phyloP scores from a whole-genome alignment of 2,888 invertebrate genomes.

The Oxyscelio sp. region DNA sequence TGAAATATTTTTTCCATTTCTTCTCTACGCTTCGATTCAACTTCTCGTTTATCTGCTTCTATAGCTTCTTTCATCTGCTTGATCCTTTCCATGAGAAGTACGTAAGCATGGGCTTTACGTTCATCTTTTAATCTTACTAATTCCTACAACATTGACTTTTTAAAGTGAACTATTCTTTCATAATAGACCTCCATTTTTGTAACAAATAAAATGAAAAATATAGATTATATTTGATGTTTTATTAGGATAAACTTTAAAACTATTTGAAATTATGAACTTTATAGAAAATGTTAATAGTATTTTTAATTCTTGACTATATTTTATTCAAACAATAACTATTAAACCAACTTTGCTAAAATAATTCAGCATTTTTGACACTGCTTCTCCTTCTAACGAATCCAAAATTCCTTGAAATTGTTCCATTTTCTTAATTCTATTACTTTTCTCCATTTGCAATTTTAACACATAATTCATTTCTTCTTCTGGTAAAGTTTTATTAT shows the following conservation, averaged over 20 bases:
- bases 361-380: slow-evolving; percentile 92
- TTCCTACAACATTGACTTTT: slow-evolving; percentile 91
- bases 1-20: slow-evolving; percentile 95
- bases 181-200: no score
- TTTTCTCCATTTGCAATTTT: slow-evolving; percentile 72
- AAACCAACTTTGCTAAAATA: slow-evolving; percentile 90
- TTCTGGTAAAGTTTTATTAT: slow-evolving; percentile 85
- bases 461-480: slow-evolving; percentile 77
- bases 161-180: no score
- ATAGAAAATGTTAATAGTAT: no score
- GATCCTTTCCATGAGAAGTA: slow-evolving; percentile 93
- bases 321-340: no score
- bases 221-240: no score
- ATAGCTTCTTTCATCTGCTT: slow-evolving; percentile 93
- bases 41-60: slow-evolving; percentile 94
- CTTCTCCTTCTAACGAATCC: slow-evolving; percentile 92
- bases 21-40: slow-evolving; percentile 92
- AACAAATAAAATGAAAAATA: no score
- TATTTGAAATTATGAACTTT: no score
- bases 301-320: no score
- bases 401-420: slow-evolving; percentile 91
- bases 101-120: slow-evolving; percentile 93
- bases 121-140: slow-evolving; percentile 93
- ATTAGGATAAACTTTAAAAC: no score
- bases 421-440: slow-evolving; percentile 87